A percentile compares a stretch with the other conserved stretches of the same genome.
Evolutionary conservation across 2,888 invertebrate species (phyloP).

Genomic region (Trissonchulus latispiculum): DNA sequence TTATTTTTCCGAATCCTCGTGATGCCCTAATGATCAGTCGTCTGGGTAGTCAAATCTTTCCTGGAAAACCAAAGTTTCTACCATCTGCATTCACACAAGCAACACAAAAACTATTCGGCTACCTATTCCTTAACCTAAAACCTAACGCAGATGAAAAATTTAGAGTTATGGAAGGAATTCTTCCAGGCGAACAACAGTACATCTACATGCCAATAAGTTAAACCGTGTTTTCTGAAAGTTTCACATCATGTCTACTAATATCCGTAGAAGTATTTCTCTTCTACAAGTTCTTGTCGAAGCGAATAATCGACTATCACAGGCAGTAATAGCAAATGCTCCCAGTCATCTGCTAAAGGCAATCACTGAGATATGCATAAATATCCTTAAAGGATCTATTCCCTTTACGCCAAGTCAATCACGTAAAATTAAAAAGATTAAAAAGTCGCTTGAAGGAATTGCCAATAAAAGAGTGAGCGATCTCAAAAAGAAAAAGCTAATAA

Average conservation of each 20-base stretch:
- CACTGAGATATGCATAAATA: slow-evolving; percentile 7
- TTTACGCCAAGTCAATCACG: background rate
- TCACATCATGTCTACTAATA: background rate
- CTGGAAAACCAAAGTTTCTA: slow-evolving; percentile 11
- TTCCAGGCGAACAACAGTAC: slow-evolving; percentile 10
- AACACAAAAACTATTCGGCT: slow-evolving; percentile 13
- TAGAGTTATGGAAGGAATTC: slow-evolving; percentile 3
- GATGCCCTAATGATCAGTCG: slow-evolving; percentile 11
- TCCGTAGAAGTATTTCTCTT: background rate
- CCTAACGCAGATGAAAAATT: slow-evolving; percentile 2
- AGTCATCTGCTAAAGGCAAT: background rate
- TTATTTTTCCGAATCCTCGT: slow-evolving; percentile 17
- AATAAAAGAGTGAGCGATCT: background rate
- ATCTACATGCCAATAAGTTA: background rate
- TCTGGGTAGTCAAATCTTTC: slow-evolving; percentile 15
- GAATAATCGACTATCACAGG: background rate
- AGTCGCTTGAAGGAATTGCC: background rate
- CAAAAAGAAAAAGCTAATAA: slow-evolving; percentile 12
- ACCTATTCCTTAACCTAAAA: slow-evolving; percentile 19
- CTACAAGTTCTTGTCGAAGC: background rate
- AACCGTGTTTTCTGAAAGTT: background rate
- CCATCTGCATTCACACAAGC: slow-evolving; percentile 18
- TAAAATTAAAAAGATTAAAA: background rate
- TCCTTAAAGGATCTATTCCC: background rate
- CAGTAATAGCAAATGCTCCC: slow-evolving; percentile 5